phyloP scores from a whole-genome alignment of 2,888 invertebrate species.

The Nipponacmea schrenckii region DNA sequence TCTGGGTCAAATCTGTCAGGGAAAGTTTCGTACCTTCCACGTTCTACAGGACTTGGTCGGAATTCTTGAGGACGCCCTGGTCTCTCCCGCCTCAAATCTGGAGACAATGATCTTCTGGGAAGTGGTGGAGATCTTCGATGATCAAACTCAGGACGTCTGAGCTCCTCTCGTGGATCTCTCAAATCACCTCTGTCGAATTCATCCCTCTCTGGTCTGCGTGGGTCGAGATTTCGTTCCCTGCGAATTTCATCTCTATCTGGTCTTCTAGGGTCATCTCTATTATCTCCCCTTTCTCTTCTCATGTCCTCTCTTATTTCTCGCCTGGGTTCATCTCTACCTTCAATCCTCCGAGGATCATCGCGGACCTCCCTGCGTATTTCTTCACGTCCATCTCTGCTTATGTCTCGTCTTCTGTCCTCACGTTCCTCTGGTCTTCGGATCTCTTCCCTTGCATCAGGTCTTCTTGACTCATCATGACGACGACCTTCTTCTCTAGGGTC shows the following conservation, averaged over 20 bases:
- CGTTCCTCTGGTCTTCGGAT: conserved; percentile 14
- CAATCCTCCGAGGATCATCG: conserved; percentile 21
- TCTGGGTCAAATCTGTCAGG: background rate
- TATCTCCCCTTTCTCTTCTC: conserved; percentile 13
- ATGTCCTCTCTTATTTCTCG: conserved; percentile 26
- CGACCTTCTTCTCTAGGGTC: conserved; percentile 12
- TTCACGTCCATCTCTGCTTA: conserved; percentile 11
- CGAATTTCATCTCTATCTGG: background rate
- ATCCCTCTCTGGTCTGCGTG: conserved; percentile 15
- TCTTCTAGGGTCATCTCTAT: background rate
- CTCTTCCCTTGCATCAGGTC: conserved; percentile 13
- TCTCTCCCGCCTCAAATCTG: background rate
- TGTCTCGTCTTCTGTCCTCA: conserved; percentile 23
- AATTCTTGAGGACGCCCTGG: background rate
- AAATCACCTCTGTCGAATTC: conserved; percentile 22
- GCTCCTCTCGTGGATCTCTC: conserved; percentile 16
- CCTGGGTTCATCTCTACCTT: conserved; percentile 21
- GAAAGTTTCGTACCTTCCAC: background rate
- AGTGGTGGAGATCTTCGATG: background rate
- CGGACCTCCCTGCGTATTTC: conserved; percentile 18
- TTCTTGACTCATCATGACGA: conserved; percentile 14
- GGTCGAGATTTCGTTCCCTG: conserved; percentile 18
- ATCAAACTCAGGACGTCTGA: conserved; percentile 2
- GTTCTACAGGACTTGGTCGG: background rate
- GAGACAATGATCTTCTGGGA: background rate